Conservation (phyloP, 2,888 invertebrate genomes). For the Sthenelais limicola region DNA sequence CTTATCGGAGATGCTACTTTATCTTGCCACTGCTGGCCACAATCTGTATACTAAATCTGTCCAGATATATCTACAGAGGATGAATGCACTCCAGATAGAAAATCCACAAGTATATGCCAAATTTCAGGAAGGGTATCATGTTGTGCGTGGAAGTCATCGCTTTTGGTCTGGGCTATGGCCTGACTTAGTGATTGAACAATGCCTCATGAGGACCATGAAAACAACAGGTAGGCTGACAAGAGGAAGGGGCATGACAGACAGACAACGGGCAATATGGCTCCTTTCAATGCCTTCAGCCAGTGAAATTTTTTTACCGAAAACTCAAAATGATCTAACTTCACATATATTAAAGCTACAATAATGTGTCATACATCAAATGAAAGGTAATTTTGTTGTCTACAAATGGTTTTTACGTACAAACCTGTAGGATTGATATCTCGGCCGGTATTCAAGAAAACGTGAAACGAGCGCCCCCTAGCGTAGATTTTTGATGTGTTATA, state of each 20-base stretch:
- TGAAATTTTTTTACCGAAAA: too few species aligned
- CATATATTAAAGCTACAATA: too few species aligned
- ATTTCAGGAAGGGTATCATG: constrained; percentile 50
- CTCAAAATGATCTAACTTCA: too few species aligned
- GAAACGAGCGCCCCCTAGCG: too few species aligned
- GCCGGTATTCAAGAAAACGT: too few species aligned
- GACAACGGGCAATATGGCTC: constrained; percentile 47
- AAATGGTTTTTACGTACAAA: too few species aligned
- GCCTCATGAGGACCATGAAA: constrained; percentile 55
- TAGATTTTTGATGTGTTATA: too few species aligned
- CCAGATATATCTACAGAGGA: constrained; percentile 54
- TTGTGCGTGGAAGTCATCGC: constrained; percentile 49
- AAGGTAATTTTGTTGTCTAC: too few species aligned
- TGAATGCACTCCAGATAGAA: constrained; percentile 52
- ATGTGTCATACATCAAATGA: too few species aligned
- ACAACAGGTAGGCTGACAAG: constrained; percentile 51
- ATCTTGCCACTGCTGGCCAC: constrained; percentile 54
- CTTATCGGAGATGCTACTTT: constrained; percentile 47
- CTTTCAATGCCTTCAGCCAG: constrained; percentile 50
- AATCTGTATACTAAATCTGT: constrained; percentile 55
- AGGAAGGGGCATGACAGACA: constrained; percentile 43
- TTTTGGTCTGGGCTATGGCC: constrained; percentile 56
- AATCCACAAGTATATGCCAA: constrained; percentile 49
- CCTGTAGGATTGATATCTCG: too few species aligned
- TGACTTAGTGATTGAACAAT: constrained; percentile 57